A percentile compares a stretch with the other conserved stretches of the same genome.
phyloP scores from a whole-genome alignment of 2,113 vertebrate genomes.

The Pseudorasbora parva region DNA sequence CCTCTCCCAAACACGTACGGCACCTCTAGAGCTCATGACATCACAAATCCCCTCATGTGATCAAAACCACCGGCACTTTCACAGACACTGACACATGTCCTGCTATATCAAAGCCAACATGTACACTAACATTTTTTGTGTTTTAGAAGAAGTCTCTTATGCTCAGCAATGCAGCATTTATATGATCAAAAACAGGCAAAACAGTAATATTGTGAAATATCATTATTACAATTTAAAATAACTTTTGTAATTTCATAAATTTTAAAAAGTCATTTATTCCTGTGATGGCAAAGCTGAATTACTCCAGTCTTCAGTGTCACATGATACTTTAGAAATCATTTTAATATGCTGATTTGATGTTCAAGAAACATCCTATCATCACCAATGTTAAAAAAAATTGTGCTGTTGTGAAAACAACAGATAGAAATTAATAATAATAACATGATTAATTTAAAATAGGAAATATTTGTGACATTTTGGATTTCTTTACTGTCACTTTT shows the following conservation, averaged over 20 bases:
- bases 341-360: neutral
- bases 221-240: neutral
- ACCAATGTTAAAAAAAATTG: neutral
- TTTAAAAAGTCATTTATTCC: neutral
- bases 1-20: neutral
- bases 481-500: neutral
- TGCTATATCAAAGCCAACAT: constrained; percentile 37
- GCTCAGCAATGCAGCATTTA: neutral
- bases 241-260: neutral
- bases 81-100: neutral
- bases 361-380: neutral
- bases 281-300: neutral
- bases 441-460: neutral
- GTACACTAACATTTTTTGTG: neutral
- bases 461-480: neutral
- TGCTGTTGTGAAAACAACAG: neutral
- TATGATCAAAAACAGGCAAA: neutral
- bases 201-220: neutral
- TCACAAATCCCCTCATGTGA: constrained; percentile 8
- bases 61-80: constrained; percentile 12
- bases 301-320: neutral
- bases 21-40: constrained; percentile 19
- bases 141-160: neutral
- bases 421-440: neutral
- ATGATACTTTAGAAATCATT: neutral